Evolutionary conservation across 1,140 invertebrate species (phyloP).

Genomic region (Bacillus rossius): DNA sequence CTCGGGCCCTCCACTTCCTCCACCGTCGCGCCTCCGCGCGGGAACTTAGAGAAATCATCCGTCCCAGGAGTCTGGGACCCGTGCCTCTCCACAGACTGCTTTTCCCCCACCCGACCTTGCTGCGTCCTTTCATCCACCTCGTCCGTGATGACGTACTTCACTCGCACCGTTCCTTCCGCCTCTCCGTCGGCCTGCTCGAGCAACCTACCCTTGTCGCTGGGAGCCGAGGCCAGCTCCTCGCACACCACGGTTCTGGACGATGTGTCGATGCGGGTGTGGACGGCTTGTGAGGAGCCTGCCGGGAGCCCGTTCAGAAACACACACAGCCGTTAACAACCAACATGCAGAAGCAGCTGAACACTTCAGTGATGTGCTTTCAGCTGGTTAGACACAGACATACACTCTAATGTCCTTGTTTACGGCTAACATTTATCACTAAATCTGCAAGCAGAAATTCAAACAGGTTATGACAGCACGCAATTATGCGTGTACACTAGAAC

Average conservation of each 20-base stretch:
- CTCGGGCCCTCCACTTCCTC: conserved; percentile 36
- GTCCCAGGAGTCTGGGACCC: no score
- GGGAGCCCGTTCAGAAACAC: not conserved
- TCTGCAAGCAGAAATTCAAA: no score
- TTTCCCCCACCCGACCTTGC: not conserved
- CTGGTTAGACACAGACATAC: no score
- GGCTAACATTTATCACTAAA: no score
- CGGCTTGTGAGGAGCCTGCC: not conserved
- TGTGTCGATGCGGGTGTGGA: conserved; percentile 40
- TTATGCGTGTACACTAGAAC: no score
- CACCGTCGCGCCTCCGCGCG: conserved; percentile 47
- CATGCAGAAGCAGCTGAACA: no score
- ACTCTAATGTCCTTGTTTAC: no score
- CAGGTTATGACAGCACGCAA: no score
- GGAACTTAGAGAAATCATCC: conserved; percentile 29
- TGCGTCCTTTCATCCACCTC: not conserved
- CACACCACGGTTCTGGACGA: conserved; percentile 51
- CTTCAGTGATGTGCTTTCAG: no score
- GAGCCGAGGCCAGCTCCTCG: conserved; percentile 44
- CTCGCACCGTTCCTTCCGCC: not conserved
- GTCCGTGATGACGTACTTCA: no score
- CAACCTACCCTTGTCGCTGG: not conserved
- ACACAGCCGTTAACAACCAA: not conserved
- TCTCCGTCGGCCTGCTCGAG: not conserved
- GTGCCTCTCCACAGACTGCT: not conserved